phyloP scores from a whole-genome alignment of 1,140 invertebrate genomes.

The Drosophila nebulosa region DNA sequence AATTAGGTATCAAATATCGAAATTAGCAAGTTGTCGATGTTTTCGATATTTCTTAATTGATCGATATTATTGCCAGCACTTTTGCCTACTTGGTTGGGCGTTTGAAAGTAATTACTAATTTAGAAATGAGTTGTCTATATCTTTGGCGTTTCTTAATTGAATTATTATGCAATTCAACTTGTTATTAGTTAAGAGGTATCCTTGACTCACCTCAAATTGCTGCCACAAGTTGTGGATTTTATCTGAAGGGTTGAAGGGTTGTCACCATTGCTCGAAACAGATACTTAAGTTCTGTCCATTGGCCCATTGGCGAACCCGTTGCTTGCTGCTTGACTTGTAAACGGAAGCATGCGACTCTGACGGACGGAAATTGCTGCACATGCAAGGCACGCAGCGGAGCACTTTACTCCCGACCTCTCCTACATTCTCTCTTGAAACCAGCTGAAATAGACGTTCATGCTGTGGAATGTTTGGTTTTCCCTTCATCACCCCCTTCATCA shows the following conservation, averaged over 20 bases:
- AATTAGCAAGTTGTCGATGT: too few relatives aligned
- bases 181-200: not conserved
- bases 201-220: conserved; percentile 22
- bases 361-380: conserved; percentile 73
- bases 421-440: not conserved
- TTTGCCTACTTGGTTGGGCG: too few relatives aligned
- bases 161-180: too few relatives aligned
- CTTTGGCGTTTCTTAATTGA: too few relatives aligned
- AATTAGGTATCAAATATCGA: too few relatives aligned
- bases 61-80: too few relatives aligned
- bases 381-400: conserved; percentile 61
- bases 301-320: conserved; percentile 21
- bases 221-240: conserved; percentile 62
- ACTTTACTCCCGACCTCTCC: conserved; percentile 13
- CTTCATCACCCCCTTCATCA: not conserved
- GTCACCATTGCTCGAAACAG: conserved; percentile 59
- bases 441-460: conserved; percentile 22
- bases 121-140: too few relatives aligned
- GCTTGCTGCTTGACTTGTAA: conserved; percentile 27
- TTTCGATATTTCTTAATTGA: too few relatives aligned
- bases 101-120: too few relatives aligned
- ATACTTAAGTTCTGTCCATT: conserved; percentile 68
- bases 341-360: conserved; percentile 68
- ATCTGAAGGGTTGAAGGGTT: conserved; percentile 55
- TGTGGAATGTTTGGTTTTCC: conserved; percentile 13